Base-by-base conservation (phyloP, 2,888 invertebrate genomes). In the Drosophila incognita region DNA sequence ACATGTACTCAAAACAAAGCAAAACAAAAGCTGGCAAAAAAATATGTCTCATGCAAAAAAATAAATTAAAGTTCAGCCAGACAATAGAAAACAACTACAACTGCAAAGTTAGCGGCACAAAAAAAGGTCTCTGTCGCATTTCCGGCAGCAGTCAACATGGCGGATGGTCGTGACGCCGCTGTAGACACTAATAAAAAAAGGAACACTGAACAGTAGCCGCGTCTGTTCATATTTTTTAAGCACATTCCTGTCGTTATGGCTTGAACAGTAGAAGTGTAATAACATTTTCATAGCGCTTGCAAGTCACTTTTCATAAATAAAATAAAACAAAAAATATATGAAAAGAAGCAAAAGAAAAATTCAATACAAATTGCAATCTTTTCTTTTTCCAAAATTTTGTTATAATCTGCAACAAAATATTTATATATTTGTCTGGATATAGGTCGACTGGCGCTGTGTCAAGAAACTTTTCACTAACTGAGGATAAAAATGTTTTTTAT, bases 61-160 rank as follows among this genome's bases (percentile, higher is more conserved):
- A 69, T 58, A 64, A 58, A 38, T 56, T 69, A 64, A 86, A 66
- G 40, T 33, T 53, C 40, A 27, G 66, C 4, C 70, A 74, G 78
- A 89, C 87, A 89, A 81, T 81, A 79, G 79, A 83, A 72, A 74
- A 74, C 75, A 78, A 81, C 78, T 64, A 73, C 61, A 36, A 66
- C 58, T 46, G 60, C 70, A 72, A 70, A 76, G 68, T 68, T 68
- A 58, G 54, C 54, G 60, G 69, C 38, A 66, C 51, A 56, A 81
- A 78, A 79, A 85, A 82, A 80, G 82, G 82, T 79, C 89, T 82
- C 84, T 90, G 88, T 76, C 89, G 88, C 89, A 88, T 88, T 90
- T 90, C 90, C 90, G 90, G 85, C 76, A 82, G 68, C 76, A 69
- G 80, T 77, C 86, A 90, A 90, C 54, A 75, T 81, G 76, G 88